Percentiles rank a stretch among this genome's conserved stretches.
Evolutionary conservation across 2,113 vertebrate genomes (phyloP).

Genomic region (Corythaixoides concolor): DNA sequence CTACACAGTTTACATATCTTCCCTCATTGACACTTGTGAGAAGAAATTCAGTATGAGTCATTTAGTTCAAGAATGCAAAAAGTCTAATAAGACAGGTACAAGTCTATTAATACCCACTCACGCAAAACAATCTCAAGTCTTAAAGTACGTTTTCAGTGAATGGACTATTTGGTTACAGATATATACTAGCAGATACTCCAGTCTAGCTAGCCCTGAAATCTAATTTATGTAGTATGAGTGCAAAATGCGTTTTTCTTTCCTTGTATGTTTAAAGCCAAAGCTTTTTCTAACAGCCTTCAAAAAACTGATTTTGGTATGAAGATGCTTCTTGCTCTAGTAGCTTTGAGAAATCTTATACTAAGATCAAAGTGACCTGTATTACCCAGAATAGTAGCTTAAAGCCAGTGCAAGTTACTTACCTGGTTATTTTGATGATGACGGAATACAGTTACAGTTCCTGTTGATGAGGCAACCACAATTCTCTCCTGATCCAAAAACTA

Average conservation of each 20-base stretch:
- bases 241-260: not conserved
- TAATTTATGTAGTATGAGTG: not conserved
- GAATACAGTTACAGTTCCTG: conserved; percentile 88
- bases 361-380: not conserved
- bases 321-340: not conserved
- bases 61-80: not conserved
- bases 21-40: not conserved
- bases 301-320: not conserved
- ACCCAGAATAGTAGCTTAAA: not conserved
- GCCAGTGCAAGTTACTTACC: conserved; percentile 65
- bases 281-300: not conserved
- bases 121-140: not conserved
- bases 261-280: not conserved
- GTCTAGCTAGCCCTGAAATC: not conserved
- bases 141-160: not conserved
- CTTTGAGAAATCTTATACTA: not conserved
- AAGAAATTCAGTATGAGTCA: not conserved
- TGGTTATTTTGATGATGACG: conserved; percentile 86
- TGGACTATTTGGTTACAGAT: not conserved
- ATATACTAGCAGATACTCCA: fast-evolving
- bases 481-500: conserved; percentile 96
- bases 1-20: not conserved
- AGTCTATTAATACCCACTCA: not conserved
- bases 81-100: not conserved
- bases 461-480: conserved; percentile 91